A percentile compares a stretch with the other conserved stretches of the same genome.
Evolutionary conservation across 2,888 invertebrate species (phyloP).

Genomic region (Bombylius discolor): DNA sequence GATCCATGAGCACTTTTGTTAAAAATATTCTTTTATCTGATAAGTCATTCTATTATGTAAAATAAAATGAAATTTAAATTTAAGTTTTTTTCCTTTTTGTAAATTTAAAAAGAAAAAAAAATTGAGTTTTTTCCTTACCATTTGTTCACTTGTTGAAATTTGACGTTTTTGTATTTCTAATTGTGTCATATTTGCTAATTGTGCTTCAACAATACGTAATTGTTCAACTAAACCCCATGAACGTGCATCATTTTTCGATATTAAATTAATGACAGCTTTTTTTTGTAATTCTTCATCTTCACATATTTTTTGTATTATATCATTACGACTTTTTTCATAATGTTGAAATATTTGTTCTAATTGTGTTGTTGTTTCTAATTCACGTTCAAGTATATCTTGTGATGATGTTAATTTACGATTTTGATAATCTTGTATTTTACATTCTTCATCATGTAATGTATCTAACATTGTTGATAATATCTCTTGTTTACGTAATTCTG

Average conservation of each 20-base stretch:
- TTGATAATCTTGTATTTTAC: constrained; percentile 49
- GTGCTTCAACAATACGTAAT: constrained; percentile 56
- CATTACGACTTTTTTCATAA: constrained; percentile 48
- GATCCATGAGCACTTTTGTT: constrained; percentile 51
- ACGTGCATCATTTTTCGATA: constrained; percentile 60
- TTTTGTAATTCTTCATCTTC: constrained; percentile 60
- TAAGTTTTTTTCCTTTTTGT: background rate
- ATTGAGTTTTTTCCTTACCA: constrained; percentile 34
- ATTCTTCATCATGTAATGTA: constrained; percentile 52
- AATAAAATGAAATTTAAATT: background rate
- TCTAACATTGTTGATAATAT: constrained; percentile 58
- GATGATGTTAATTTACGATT: constrained; percentile 42
- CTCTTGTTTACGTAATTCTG: constrained; percentile 48
- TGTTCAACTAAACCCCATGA: constrained; percentile 66
- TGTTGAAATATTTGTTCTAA: constrained; percentile 44
- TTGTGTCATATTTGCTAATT: constrained; percentile 55
- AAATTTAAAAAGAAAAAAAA: background rate
- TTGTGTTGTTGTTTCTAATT: constrained; percentile 48
- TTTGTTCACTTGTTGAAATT: constrained; percentile 51
- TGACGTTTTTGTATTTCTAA: constrained; percentile 60
- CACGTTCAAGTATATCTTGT: constrained; percentile 51
- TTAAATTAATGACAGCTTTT: constrained; percentile 54
- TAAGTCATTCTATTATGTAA: constrained; percentile 44
- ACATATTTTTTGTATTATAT: constrained; percentile 46
- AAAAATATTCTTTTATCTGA: constrained; percentile 53